These are phyloP conservation scores for Aphodius sticticus DNA, from an alignment of 2,888 invertebrate genomes.

Conservation along the genomic window DNA sequence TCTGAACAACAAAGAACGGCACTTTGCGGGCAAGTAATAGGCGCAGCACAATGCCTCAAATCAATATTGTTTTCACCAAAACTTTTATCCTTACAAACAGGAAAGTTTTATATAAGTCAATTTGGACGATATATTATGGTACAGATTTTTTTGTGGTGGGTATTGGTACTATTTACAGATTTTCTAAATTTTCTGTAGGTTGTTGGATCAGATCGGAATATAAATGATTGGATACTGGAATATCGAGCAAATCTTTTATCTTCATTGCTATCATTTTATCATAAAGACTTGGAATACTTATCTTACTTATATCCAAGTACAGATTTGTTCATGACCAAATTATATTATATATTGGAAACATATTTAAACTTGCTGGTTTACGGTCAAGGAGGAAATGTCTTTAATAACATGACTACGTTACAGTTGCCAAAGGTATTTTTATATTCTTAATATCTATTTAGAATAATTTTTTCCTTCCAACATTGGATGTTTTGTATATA, in stretches of 20 bases:
- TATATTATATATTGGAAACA: slow-evolving; percentile 88
- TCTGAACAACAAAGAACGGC: slow-evolving; percentile 86
- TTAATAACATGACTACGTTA: slow-evolving; percentile 82
- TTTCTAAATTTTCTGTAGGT: slow-evolving; percentile 66
- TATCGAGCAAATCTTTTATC: slow-evolving; percentile 80
- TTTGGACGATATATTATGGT: slow-evolving; percentile 87
- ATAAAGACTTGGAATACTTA: slow-evolving; percentile 81
- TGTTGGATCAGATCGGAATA: slow-evolving; percentile 86
- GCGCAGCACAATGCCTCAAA: slow-evolving; percentile 83
- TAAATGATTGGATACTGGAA: slow-evolving; percentile 82
- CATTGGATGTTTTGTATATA: too few relatives aligned
- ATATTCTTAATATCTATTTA: slow-evolving; percentile 29
- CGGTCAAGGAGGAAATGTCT: slow-evolving; percentile 83
- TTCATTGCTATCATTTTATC: slow-evolving; percentile 82
- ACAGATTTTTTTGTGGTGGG: slow-evolving; percentile 51
- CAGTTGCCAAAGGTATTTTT: slow-evolving; percentile 79
- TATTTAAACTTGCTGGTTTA: slow-evolving; percentile 86
- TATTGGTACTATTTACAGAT: slow-evolving; percentile 25
- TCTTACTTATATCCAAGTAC: slow-evolving; percentile 63
- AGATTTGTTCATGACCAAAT: slow-evolving; percentile 73
- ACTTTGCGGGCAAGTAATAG: slow-evolving; percentile 91
- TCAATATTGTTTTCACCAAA: slow-evolving; percentile 80
- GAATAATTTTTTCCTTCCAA: too few relatives aligned
- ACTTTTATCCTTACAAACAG: slow-evolving; percentile 82
- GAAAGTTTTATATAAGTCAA: slow-evolving; percentile 86